Evolutionary conservation across 2,113 vertebrate genomes (phyloP).

Genomic region (Trematomus loennbergii): DNA sequence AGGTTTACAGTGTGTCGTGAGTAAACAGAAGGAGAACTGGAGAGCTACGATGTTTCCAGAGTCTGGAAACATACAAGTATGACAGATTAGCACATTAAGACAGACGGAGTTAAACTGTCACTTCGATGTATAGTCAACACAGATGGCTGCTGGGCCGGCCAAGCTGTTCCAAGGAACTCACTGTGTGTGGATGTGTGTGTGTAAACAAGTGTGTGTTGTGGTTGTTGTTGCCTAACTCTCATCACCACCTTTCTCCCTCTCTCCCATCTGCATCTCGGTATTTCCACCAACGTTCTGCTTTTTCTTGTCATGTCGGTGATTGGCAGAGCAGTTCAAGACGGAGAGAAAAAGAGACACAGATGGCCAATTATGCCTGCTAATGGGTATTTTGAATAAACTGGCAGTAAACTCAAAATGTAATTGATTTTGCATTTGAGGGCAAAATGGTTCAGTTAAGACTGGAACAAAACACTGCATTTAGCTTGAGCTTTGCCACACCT

Average conservation of each 20-base stretch:
- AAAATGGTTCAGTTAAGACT: neutral
- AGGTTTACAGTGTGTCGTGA: slow-evolving; percentile 1
- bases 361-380: too few species aligned
- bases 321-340: neutral
- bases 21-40: slow-evolving; percentile 10
- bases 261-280: neutral
- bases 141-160: slow-evolving; percentile 54
- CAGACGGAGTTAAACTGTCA: slow-evolving; percentile 53
- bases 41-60: slow-evolving; percentile 7
- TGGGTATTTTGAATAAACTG: neutral
- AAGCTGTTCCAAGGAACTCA: slow-evolving; percentile 46
- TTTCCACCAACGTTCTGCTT: slow-evolving; percentile 7
- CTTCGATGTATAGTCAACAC: slow-evolving; percentile 61
- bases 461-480: neutral
- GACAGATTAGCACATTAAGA: slow-evolving; percentile 52
- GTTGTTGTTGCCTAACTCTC: too few species aligned
- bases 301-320: neutral
- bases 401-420: neutral
- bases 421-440: neutral
- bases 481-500: neutral
- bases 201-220: slow-evolving; percentile 15
- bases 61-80: slow-evolving; percentile 13
- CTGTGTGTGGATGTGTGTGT: slow-evolving; percentile 11
- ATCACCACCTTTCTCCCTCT: slow-evolving; percentile 5
- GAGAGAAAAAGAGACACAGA: neutral